A percentile compares a stretch with the other conserved stretches of the same genome.
phyloP scores from a whole-genome alignment of 2,888 invertebrate genomes.

The Apeira syringaria region DNA sequence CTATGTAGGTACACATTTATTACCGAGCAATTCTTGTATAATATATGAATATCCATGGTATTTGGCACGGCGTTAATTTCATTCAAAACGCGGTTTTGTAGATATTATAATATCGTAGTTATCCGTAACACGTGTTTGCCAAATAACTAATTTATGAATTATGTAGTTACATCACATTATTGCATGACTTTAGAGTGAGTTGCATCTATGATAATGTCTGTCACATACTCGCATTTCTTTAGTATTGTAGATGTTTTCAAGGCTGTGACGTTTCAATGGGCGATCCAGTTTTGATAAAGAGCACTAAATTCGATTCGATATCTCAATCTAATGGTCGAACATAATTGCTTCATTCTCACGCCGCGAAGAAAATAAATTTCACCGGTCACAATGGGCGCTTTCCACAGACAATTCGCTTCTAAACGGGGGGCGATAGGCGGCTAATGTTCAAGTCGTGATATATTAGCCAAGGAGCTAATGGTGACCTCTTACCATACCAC shows the following conservation, averaged over 20 bases:
- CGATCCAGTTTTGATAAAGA: slow-evolving; percentile 39
- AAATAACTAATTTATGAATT: no score
- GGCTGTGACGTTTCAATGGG: slow-evolving; percentile 10
- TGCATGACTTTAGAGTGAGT: no score
- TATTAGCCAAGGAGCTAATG: slow-evolving; percentile 62
- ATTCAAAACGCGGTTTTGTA: no score
- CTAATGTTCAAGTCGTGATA: slow-evolving; percentile 70
- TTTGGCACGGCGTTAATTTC: no score
- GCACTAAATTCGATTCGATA: slow-evolving; percentile 56
- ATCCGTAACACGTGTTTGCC: no score
- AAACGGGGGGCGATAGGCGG: slow-evolving; percentile 65
- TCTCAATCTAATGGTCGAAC: slow-evolving; percentile 54
- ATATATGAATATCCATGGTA: no score
- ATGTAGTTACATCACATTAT: no score
- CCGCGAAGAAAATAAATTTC: slow-evolving; percentile 67
- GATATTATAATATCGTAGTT: no score
- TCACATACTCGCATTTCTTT: no score
- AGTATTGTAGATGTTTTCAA: neutral
- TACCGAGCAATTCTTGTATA: no score
- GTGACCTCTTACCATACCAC: slow-evolving; percentile 55
- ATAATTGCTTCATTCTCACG: slow-evolving; percentile 73
- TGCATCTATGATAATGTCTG: no score
- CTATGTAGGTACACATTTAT: no score
- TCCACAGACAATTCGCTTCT: slow-evolving; percentile 63
- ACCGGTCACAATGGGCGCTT: slow-evolving; percentile 68